Base-by-base conservation (phyloP, 2,888 invertebrate species). In the Sesamia inferens region DNA sequence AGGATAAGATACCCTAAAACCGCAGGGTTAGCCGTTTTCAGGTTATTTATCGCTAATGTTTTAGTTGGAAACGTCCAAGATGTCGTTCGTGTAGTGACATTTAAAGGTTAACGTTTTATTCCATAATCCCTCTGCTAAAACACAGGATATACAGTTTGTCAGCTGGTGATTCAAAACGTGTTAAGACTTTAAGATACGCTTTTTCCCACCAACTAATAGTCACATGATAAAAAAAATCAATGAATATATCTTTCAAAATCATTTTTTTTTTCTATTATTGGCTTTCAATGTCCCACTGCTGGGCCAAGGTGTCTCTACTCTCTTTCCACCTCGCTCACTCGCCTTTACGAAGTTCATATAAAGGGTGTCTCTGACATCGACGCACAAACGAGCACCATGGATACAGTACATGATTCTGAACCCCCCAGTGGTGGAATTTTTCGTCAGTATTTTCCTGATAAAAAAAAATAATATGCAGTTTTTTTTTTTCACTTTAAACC, bases 1-100 rank as follows among this genome's bases (percentile, higher is more conserved):
- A 82, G 79, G 86, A 87, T 84, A 81, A 86, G 88, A 76, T 81
- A 78, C 78, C 82, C 77, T 71, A 68, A 81, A 88, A 85, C 82
- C 85, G 79, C 82, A 82, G 73, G 82, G 81, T 80, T 81, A 74
- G 76, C 77, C 76, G 73, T 81, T 85, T 72, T 73, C 68, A 62
- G 75, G 86, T 87, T 85, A 90, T 90, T 88, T 90, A 89, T 90
- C 71, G 83, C 83, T 86, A 86, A 89, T 88, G 85, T 82, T 85
- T 87, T 76, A 83, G 73, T 75, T 68, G 68, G 59, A 68, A 74
- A 73, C 42, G 72, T 76, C 77, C 77, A 66, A 79, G 70, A 70
- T 73, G 67, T 87, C 75, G 66, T 79, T 55, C 74, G 61, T 69
- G 68, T 71, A 71, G 66, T 68, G 78, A 74, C 76, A 78, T 78